Base-by-base conservation (phyloP, 2,113 vertebrate genomes). In the Odontesthes bonariensis region DNA sequence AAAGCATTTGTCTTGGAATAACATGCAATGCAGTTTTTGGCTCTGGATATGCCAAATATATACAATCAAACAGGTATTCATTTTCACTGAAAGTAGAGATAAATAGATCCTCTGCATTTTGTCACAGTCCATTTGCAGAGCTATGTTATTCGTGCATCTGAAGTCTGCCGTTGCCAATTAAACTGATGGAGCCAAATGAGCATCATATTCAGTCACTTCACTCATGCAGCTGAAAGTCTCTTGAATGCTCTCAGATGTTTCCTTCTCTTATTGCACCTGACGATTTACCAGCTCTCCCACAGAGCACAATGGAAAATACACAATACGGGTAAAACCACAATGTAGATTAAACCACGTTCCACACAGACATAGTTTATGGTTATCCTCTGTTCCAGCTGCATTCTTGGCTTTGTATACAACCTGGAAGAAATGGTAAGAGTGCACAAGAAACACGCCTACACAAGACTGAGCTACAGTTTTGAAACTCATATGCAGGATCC, bases 1-100 rank as follows among this genome's bases (percentile, higher is more conserved):
- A 67, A 69, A 35, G 65, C 58, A 86, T 88, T 79, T 83, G 75
- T 73, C 82, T 79, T 60, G 38, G 71, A 85, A 75, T 86, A 58
- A 65, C 69, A 73, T 66, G 67, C 56, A 62, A 27, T 54, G 32
- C 44, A 76, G 76, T 68, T 71, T 82, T 44, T 53, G 17, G 55
- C 68, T 69, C 57, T 56, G 58, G 59, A 74, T 70, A 62, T 53
- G 46, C 40, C 27, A 60, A 75, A 65, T 49, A 52, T 19, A 67
- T 61, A 56, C 22, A 55, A 60, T 33, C 11, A 47, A 60, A 75
- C 62, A 57, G 63, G 49, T 49, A 58, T 2, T 53, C 13, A 63
- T 33, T 16, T 71, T 53, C 55, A 46, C n/a, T 10, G 33, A 55
- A 56, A 32, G 38, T 17, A 22, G 22, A 32, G 20, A 19, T 49